Base-by-base conservation (phyloP, 2,797 vertebrate species). In the Pangasius mekongensis region DNA sequence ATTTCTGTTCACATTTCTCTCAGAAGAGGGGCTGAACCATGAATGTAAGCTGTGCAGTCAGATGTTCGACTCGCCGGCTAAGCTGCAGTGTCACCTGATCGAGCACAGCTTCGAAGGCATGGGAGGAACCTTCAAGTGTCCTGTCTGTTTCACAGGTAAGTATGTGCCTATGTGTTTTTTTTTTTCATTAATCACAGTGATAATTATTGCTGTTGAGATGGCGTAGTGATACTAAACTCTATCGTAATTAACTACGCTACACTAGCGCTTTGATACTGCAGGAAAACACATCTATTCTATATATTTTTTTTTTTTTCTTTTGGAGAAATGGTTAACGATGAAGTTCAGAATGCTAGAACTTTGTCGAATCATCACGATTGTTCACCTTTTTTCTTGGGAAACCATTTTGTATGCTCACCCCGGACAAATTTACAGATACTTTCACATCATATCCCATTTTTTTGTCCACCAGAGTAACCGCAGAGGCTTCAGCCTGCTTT, bases 91-190 rank as follows among this genome's bases (percentile, higher is more conserved):
- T 93, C 98, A 99, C 94, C 97, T 99, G 95, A 99, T 99, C 90
- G 98, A 99, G 94, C 98, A 99, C 96, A 99, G 98, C 96, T 99
- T 99, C 82, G 98, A 99, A 96, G 98, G 98, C 89, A 99, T 99
- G 98, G 98, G 98, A 27, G 98, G 98, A 90, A 99, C 98, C 90
- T 99, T 99, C 95, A 99, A 99, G 95, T 99, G 98, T 93, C 98
- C 98, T 0, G 98, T 99, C 93, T 99, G 98, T 95, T 99, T 99
- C 93, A 99, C 97, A 97, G 98, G 98, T 98, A 95, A 20, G 93
- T 1, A 2, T 56, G 9, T 36, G 16, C 16, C 33, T 13, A 3
- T 1, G 20, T 27, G 8, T 2, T 2, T 47, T 27, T 14, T 47
- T n/a, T 16, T 27, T 77, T 78, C 71, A 74, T 22, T 36, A 74